Conservation (phyloP, 2,888 invertebrate species). For the Acrocyrtus sp. region DNA sequence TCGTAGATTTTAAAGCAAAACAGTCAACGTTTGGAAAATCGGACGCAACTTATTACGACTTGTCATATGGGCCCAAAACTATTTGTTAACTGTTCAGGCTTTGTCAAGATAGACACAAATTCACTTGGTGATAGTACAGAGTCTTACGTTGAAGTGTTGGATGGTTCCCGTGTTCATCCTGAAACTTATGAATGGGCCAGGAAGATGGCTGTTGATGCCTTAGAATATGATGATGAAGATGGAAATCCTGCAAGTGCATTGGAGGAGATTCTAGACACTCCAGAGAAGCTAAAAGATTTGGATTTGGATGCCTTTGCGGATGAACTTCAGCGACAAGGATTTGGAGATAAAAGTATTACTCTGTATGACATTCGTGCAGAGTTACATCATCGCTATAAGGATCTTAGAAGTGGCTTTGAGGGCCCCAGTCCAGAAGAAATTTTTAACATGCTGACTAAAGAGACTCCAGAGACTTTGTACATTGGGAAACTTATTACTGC, state of each 20-base stretch:
- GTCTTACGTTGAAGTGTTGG: slow-evolving; percentile 94
- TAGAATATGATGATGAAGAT: slow-evolving; percentile 98
- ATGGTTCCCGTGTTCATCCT: slow-evolving; percentile 97
- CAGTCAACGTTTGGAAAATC: slow-evolving; percentile 90
- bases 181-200: slow-evolving; percentile 99
- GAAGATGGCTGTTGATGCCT: slow-evolving; percentile 99
- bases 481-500: slow-evolving; percentile 88
- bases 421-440: slow-evolving; percentile 86
- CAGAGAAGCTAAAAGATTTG: slow-evolving; percentile 92
- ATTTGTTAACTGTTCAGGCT: slow-evolving; percentile 98
- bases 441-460: slow-evolving; percentile 96
- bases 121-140: slow-evolving; percentile 94
- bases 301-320: slow-evolving; percentile 99
- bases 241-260: slow-evolving; percentile 77
- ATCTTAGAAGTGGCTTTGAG: slow-evolving; percentile 81
- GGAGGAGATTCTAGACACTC: slow-evolving; percentile 96
- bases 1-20: slow-evolving; percentile 82
- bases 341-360: slow-evolving; percentile 91
- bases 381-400: slow-evolving; percentile 92
- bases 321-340: slow-evolving; percentile 91
- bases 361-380: slow-evolving; percentile 97
- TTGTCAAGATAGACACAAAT: slow-evolving; percentile 98
- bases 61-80: slow-evolving; percentile 99
- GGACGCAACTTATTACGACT: slow-evolving; percentile 93
- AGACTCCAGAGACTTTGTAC: slow-evolving; percentile 93